Conservation (phyloP, 2,113 vertebrate species). For the Leucoraja erinaceus region DNA sequence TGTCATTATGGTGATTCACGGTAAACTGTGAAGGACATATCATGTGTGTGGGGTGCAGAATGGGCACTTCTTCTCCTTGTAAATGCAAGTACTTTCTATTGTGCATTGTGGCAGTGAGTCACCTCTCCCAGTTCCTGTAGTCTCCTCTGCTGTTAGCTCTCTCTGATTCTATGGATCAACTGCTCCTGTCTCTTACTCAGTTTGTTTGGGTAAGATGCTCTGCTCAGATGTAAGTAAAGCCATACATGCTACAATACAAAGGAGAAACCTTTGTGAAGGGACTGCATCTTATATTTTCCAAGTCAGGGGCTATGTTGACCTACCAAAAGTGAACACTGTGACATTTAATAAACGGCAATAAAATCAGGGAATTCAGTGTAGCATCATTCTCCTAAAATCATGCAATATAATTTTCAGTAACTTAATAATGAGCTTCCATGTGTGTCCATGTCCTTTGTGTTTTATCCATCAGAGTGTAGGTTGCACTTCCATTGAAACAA, state of each 20-base stretch:
- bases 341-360: background rate
- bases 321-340: background rate
- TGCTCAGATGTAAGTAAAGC: background rate
- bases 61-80: background rate
- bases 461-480: background rate
- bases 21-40: background rate
- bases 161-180: too few species aligned
- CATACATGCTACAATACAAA: background rate
- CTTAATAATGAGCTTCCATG: background rate
- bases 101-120: background rate
- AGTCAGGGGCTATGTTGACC: background rate
- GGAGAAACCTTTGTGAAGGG: background rate
- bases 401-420: background rate
- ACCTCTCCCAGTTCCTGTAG: too few species aligned
- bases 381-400: background rate
- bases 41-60: background rate
- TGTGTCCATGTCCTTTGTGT: background rate
- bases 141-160: too few species aligned
- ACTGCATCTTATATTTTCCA: background rate
- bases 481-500: background rate
- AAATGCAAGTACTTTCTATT: background rate
- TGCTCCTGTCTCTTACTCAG: too few species aligned
- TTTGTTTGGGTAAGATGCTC: background rate
- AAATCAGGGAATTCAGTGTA: background rate
- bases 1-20: background rate